phyloP scores from a whole-genome alignment of 2,797 vertebrate species.

The Alectoris magna region DNA sequence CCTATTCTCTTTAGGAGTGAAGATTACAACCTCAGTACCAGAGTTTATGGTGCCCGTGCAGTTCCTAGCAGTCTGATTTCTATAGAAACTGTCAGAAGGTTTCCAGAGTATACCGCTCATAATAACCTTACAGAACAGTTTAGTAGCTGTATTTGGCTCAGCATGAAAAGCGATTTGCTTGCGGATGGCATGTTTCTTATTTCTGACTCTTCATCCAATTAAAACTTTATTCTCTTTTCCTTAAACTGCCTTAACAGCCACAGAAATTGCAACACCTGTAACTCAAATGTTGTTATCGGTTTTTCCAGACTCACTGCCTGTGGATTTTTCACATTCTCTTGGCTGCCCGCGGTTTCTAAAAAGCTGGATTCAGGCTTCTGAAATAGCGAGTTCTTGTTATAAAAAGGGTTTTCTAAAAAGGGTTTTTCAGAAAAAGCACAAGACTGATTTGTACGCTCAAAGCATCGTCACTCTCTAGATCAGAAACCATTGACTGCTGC shows the following conservation, averaged over 20 bases:
- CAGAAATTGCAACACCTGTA: not conserved
- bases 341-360: not conserved
- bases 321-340: not conserved
- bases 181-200: not conserved
- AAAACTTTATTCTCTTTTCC: not conserved
- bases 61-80: not conserved
- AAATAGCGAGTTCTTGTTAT: not conserved
- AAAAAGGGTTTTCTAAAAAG: not conserved
- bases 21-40: not conserved
- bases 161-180: not conserved
- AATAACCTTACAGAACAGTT: not conserved
- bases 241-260: not conserved
- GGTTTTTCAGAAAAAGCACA: not conserved
- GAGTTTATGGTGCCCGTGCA: accelerated
- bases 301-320: not conserved
- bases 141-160: not conserved
- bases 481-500: not conserved
- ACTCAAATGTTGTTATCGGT: not conserved
- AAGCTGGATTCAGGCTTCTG: not conserved
- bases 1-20: not conserved
- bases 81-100: not conserved
- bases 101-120: not conserved
- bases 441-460: not conserved
- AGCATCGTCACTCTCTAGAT: not conserved
- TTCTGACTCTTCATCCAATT: not conserved